Percentiles rank a stretch among this genome's conserved stretches.
phyloP scores from a whole-genome alignment of 2,797 vertebrate species.

The Poliocrania exsul region DNA sequence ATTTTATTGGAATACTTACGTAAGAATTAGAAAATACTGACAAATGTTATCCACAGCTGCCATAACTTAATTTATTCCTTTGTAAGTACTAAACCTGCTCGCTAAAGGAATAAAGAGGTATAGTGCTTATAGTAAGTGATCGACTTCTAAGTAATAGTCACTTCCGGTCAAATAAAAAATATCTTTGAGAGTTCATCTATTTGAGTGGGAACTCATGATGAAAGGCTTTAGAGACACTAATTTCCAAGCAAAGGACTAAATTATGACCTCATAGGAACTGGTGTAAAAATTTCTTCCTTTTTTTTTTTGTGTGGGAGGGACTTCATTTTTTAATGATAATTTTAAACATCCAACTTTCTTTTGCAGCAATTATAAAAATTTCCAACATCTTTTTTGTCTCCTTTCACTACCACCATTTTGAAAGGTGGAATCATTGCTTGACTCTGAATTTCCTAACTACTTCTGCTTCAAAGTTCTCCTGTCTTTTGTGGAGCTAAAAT shows the following conservation, averaged over 20 bases:
- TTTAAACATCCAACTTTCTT: neutral
- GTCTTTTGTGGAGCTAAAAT: neutral
- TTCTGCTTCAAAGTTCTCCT: neutral
- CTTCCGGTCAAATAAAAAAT: neutral
- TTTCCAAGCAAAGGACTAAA: neutral
- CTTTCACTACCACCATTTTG: neutral
- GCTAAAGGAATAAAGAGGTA: neutral
- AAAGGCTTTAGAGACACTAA: neutral
- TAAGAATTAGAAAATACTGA: conserved; percentile 7
- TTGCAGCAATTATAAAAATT: neutral
- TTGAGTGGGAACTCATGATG: neutral
- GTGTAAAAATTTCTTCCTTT: neutral
- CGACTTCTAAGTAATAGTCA: neutral
- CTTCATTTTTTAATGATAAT: neutral
- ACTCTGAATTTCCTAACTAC: neutral
- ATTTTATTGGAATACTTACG: neutral
- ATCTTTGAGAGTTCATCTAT: neutral
- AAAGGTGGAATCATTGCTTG: neutral
- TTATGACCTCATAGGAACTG: neutral
- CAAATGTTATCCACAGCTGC: neutral
- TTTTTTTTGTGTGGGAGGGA: neutral
- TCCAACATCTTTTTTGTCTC: neutral
- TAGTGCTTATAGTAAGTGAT: neutral
- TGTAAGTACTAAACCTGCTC: neutral
- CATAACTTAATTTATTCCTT: neutral